Evolutionary conservation across 2,888 invertebrate species (phyloP).

Genomic region (Folsomia candida): DNA sequence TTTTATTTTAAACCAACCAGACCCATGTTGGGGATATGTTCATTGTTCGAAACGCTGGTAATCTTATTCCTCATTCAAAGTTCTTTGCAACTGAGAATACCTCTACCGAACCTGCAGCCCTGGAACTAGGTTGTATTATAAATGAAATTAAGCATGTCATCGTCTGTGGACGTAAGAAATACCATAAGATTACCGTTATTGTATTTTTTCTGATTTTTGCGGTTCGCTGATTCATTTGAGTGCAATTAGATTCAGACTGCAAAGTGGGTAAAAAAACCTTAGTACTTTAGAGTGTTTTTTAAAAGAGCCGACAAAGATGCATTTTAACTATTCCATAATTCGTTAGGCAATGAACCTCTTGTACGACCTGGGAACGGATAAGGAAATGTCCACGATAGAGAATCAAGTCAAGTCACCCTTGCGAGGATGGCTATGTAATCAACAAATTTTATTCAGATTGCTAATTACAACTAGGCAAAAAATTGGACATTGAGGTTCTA

Average conservation of each 20-base stretch:
- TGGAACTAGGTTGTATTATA: constrained; percentile 89
- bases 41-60: constrained; percentile 94
- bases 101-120: constrained; percentile 91
- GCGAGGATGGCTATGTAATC: constrained; percentile 74
- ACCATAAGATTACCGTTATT: too few species aligned
- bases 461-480: too few species aligned
- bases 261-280: constrained; percentile 60
- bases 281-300: neutral
- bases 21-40: constrained; percentile 97
- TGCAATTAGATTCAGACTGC: constrained; percentile 97
- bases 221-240: too few species aligned
- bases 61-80: constrained; percentile 87
- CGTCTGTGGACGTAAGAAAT: constrained; percentile 95
- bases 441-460: too few species aligned
- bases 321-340: too few species aligned
- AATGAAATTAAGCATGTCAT: constrained; percentile 89
- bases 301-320: neutral
- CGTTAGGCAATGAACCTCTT: constrained; percentile 90
- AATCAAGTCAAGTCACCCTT: constrained; percentile 81
- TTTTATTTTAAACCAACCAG: too few species aligned
- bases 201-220: too few species aligned
- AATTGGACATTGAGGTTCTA: too few species aligned
- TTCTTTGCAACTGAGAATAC: constrained; percentile 82
- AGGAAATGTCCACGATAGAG: constrained; percentile 71
- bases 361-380: constrained; percentile 71